Conservation (phyloP, 2,797 vertebrate genomes). For the Bovichtus diacanthus region DNA sequence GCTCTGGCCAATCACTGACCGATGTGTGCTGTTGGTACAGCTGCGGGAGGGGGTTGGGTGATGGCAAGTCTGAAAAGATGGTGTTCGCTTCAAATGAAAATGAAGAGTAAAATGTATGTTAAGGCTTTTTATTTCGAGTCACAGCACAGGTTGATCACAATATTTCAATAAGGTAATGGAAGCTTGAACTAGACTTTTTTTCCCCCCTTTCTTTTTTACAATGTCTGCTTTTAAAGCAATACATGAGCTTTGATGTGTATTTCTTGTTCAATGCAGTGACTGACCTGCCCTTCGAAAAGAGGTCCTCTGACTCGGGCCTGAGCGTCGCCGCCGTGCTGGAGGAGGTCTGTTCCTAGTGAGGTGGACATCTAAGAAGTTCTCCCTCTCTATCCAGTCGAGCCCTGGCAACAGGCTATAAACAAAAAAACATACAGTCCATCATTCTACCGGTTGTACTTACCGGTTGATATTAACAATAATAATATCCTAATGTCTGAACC, state of each 20-base stretch:
- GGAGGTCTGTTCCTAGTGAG: constrained; percentile 88
- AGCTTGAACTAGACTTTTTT: too few relatives aligned
- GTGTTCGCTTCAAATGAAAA: constrained; percentile 27
- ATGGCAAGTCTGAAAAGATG: constrained; percentile 80
- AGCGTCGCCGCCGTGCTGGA: constrained; percentile 85
- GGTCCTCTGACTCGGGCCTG: constrained; percentile 83
- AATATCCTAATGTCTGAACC: neutral
- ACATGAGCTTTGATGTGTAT: neutral
- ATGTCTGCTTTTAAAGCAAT: neutral
- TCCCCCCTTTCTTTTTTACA: neutral
- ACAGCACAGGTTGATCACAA: neutral
- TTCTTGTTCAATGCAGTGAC: neutral
- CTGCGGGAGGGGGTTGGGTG: constrained; percentile 81
- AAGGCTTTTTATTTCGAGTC: neutral
- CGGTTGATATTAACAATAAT: too few relatives aligned
- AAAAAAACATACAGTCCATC: constrained; percentile 16
- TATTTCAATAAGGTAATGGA: neutral
- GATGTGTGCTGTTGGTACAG: constrained; percentile 81
- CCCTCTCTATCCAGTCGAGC: constrained; percentile 87
- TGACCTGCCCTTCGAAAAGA: constrained; percentile 86
- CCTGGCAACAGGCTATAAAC: constrained; percentile 82
- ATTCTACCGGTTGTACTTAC: neutral
- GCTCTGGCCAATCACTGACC: constrained; percentile 84
- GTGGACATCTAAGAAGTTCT: constrained; percentile 88
- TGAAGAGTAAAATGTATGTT: neutral